These are phyloP conservation scores for Aptenodytes forsteri DNA, from an alignment of 2,113 vertebrate genomes.

Conservation along the genomic window DNA sequence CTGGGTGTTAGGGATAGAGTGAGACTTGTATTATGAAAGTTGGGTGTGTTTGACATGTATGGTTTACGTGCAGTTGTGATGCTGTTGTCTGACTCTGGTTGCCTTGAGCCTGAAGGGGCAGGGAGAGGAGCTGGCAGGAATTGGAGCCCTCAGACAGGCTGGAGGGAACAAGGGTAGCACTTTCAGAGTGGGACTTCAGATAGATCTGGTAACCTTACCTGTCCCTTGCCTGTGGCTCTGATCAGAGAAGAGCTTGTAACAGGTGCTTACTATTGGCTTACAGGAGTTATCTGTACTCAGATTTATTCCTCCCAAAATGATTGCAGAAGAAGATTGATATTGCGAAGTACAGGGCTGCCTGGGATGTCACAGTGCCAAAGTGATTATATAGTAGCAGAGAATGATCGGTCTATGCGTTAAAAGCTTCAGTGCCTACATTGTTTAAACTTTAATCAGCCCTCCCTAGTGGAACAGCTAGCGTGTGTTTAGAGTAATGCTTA, in stretches of 20 bases:
- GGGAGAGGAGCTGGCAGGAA: not conserved
- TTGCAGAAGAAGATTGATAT: rapidly evolving
- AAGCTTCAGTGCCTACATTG: not conserved
- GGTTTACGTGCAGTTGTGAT: not conserved
- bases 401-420: not conserved
- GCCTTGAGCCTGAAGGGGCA: not conserved
- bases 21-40: not conserved
- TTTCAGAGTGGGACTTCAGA: not conserved
- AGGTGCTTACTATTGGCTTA: not conserved
- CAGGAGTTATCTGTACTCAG: not conserved
- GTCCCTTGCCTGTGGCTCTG: not conserved
- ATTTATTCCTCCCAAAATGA: not conserved
- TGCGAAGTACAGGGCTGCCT: not conserved
- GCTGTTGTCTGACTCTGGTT: not conserved
- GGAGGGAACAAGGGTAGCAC: rapidly evolving
- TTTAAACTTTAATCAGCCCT: constrained; percentile 14
- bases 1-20: not conserved
- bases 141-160: rapidly evolving
- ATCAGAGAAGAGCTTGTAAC: not conserved
- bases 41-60: not conserved
- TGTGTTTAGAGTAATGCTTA: constrained; percentile 15
- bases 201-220: not conserved
- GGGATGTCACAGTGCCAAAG: not conserved
- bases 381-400: not conserved
- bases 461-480: not conserved